Evolutionary conservation across 35 echinoderm and acorn worm species (phyloP).

Genomic region (Diadema setosum): DNA sequence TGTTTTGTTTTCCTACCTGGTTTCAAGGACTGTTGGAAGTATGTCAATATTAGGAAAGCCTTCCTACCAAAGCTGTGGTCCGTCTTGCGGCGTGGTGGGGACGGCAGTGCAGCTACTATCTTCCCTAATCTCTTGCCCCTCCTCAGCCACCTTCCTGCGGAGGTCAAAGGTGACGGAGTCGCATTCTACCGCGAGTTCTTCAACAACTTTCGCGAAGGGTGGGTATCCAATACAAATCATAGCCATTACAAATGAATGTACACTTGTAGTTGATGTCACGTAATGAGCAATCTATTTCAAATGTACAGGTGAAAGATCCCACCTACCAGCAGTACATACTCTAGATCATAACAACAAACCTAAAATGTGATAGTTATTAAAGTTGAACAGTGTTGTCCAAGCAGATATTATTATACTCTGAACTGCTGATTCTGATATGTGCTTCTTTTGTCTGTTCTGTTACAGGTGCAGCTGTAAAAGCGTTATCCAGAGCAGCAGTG

Average conservation of each 20-base stretch:
- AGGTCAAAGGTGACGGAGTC: constrained; percentile 51
- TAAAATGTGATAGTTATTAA: no score
- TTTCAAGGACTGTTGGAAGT: constrained; percentile 86
- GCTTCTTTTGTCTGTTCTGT: no score
- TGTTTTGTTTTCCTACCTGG: neutral
- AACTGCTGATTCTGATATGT: no score
- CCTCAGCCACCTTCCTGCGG: constrained; percentile 77
- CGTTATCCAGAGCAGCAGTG: constrained; percentile 19
- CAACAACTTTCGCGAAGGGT: constrained; percentile 88
- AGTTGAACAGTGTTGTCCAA: no score
- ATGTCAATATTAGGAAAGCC: constrained; percentile 81
- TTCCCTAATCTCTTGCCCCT: constrained; percentile 86
- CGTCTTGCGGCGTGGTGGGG: constrained; percentile 58
- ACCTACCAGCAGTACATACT: no score
- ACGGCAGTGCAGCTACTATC: constrained; percentile 58
- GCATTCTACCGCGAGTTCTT: constrained; percentile 84
- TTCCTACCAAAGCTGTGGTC: constrained; percentile 92
- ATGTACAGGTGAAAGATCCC: no score
- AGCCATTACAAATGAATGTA: no score
- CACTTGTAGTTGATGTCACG: no score
- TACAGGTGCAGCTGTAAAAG: constrained; percentile 17
- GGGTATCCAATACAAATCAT: no score
- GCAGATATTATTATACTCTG: no score
- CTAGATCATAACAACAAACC: no score
- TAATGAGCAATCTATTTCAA: no score